Evolutionary conservation across 2,113 vertebrate genomes (phyloP), one percentile per base, ranked within the genome.

Genomic region (Petaurus breviceps): DNA sequence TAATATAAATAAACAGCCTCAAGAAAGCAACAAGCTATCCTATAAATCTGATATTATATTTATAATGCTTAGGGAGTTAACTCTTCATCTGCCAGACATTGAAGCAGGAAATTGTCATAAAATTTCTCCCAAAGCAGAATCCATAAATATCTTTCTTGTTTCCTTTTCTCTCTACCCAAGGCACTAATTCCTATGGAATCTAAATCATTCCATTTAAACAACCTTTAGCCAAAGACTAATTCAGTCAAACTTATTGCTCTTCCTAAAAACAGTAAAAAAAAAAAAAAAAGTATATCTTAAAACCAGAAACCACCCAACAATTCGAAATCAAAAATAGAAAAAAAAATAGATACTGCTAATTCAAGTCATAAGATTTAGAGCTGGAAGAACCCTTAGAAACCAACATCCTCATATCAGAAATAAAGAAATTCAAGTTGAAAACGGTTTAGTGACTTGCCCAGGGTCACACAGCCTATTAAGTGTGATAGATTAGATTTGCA

Each of bases 141-240:
- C 26, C 23, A 47, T 51, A 91, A n/a, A 51, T 31, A 92, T 43
- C 43, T 1, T 31, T n/a, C 8, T 14, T 24, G 11, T n/a, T 26
- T 52, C 47, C 3, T 90, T 89, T 50, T 51, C 90, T 93, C 51
- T 50, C 47, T 52, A 55, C 37, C 9, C 47, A 4, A 3, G 16
- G 19, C 19, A 94, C 92, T 93, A 37, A 91, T 50, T 31, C 55
- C 89, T 92, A 31, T 4, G 50, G 91, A 96, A 95, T 52, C 3
- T 37, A 61, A 57, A 61, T 77, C 26, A 54, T 90, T 94, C 89
- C 68, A 43, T 55, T 54, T 55, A 49, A 90, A 90, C 31, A 53
- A 53, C 2, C 89, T 84, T 2, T 6, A 22, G 37, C 3, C 53
- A 24, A 54, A 50, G 24, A 28, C 9, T 51, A 57, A 61, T 47